Evolutionary conservation across 2,888 invertebrate species (phyloP).

Genomic region (Parnassius apollo): DNA sequence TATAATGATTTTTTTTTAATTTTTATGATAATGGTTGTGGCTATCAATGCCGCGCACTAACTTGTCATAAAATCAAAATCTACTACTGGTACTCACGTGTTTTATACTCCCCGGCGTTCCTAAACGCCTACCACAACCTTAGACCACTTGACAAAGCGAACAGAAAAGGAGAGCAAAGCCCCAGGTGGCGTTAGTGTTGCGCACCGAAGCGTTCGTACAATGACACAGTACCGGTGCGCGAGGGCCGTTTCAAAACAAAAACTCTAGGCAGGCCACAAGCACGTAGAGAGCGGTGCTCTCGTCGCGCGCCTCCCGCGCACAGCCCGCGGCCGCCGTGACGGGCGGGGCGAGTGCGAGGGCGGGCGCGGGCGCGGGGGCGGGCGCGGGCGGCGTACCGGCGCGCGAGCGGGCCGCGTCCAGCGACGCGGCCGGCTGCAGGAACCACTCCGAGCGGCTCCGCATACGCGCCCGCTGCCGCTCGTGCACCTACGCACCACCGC

Average conservation of each 20-base stretch:
- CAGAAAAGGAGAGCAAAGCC: slow-evolving; percentile 24
- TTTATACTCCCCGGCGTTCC: neutral
- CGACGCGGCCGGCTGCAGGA: slow-evolving; percentile 87
- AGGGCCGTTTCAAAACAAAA: slow-evolving; percentile 70
- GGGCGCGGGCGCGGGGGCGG: slow-evolving; percentile 32
- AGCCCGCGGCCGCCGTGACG: slow-evolving; percentile 35
- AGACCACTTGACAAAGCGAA: slow-evolving; percentile 4
- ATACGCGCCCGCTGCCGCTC: slow-evolving; percentile 97
- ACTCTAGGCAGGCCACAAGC: slow-evolving; percentile 80
- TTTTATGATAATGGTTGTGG: slow-evolving; percentile 4
- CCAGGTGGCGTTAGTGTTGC: slow-evolving; percentile 52
- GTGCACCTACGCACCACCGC: slow-evolving; percentile 87
- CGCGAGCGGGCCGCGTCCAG: slow-evolving; percentile 69
- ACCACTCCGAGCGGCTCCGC: slow-evolving; percentile 99
- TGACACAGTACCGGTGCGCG: slow-evolving; percentile 72
- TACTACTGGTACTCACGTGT: slow-evolving; percentile 7
- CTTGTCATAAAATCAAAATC: neutral
- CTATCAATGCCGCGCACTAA: neutral
- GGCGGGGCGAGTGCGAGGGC: slow-evolving; percentile 34
- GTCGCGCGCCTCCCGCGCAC: slow-evolving; percentile 47
- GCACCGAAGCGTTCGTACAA: slow-evolving; percentile 69
- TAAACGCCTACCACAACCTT: neutral
- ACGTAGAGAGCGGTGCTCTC: slow-evolving; percentile 76
- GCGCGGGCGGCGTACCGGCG: slow-evolving; percentile 56
- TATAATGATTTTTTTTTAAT: neutral